These are phyloP conservation scores for Corythaeola cristata DNA, from an alignment of 2,113 vertebrate species.

Conservation along the genomic window DNA sequence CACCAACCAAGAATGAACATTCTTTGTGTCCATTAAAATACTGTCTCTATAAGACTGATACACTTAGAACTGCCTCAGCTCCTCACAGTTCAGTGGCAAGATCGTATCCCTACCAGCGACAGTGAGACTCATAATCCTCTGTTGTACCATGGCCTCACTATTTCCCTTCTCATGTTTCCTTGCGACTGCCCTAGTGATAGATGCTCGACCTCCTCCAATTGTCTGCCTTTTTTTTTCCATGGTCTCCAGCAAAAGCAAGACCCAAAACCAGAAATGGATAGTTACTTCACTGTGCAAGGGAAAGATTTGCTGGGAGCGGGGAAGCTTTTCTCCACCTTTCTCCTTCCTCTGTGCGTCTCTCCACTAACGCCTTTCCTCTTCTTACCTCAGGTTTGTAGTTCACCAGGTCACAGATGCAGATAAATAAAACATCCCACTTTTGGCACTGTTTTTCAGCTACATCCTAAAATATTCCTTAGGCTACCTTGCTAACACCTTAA, in stretches of 20 bases:
- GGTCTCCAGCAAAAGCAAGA: background rate
- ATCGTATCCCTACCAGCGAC: rapidly evolving
- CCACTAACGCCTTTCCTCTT: background rate
- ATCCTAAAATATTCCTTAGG: background rate
- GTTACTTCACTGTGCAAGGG: background rate
- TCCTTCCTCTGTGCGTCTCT: background rate
- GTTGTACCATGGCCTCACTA: rapidly evolving
- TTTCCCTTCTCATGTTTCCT: background rate
- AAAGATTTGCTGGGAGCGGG: background rate
- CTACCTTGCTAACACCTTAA: background rate
- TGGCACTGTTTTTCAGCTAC: background rate
- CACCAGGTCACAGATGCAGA: background rate
- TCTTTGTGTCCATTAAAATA: background rate
- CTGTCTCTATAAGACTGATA: background rate
- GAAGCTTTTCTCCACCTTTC: background rate
- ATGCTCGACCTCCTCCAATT: background rate
- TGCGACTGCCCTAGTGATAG: background rate
- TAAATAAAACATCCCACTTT: background rate
- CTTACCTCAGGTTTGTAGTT: background rate
- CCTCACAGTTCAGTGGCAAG: background rate
- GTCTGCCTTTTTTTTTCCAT: background rate
- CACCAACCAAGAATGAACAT: background rate
- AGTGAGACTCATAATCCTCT: background rate
- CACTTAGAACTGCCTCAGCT: background rate
- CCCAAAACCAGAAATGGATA: background rate